Base-by-base conservation (phyloP, 2,113 vertebrate species). In the Cyprichromis sp. region DNA sequence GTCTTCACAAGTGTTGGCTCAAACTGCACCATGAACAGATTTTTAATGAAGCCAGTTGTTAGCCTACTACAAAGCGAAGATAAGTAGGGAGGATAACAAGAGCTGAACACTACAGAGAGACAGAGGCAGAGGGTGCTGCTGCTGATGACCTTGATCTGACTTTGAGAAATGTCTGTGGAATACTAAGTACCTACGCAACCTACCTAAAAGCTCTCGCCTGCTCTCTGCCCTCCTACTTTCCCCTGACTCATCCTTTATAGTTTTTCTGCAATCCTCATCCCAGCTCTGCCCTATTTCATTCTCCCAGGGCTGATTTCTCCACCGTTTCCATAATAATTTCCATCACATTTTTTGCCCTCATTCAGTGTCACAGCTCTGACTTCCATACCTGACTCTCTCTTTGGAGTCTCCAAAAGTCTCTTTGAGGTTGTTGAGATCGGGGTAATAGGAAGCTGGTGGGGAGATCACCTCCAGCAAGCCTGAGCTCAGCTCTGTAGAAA, bases 331-430 rank as follows among this genome's bases (percentile, higher is more conserved):
- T 17, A 47, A 80, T 68, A 24, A 85, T 90, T 79, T 71, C 10
- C 4, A 54, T 81, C 68, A 7, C 31, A 50, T 55, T 57, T 66
- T 63, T 52, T 40, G 14, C 47, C 17, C 47, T 63, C n/a, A 76
- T 83, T 81, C 54, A 54, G 61, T 16, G 52, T 29, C 40, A 29
- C 54, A 73, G 55, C 82, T 16, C n/a, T 9, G 21, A 19, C 63
- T 42, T 50, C 59, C 14, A 96, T 95, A 99, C 99, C 95, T 97
- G 88, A 99, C 98, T 96, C 98, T 97, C 88, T 99, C 98, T 94
- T 96, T 98, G 38, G 98, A 98, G 92, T 99, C 99, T 94, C 99
- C 99, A 94, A 99, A 99, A 3, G 99, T 99, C 93, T 99, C 98
- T 94, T 98, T 99, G 95, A 99, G 96, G 95, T 97, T 98, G 93